phyloP scores from a whole-genome alignment of 2,113 vertebrate species.

The Platichthys flesus region DNA sequence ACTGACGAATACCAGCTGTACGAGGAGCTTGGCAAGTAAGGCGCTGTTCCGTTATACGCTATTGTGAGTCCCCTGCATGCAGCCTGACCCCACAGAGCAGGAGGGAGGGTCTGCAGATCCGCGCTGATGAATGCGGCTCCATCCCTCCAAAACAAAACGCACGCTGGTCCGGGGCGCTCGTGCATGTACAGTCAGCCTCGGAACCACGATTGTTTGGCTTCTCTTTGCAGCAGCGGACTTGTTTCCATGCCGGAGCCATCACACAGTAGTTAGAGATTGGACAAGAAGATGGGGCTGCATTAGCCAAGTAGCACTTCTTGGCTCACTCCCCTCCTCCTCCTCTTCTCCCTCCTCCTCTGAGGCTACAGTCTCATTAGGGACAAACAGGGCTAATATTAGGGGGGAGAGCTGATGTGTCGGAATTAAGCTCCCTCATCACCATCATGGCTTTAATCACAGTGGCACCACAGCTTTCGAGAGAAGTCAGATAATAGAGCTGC shows the following conservation, averaged over 20 bases:
- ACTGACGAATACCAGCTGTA: slow-evolving; percentile 95
- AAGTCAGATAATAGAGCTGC: slow-evolving; percentile 30
- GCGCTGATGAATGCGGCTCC: slow-evolving; percentile 43
- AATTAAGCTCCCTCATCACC: slow-evolving; percentile 41
- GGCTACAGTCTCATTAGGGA: slow-evolving; percentile 54
- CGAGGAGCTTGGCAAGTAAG: slow-evolving; percentile 98
- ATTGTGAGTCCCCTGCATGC: slow-evolving; percentile 29
- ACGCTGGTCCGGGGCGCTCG: slow-evolving; percentile 22
- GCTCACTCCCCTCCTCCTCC: background rate
- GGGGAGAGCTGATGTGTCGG: slow-evolving; percentile 29
- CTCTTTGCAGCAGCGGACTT: background rate
- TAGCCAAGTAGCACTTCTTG: slow-evolving; percentile 26
- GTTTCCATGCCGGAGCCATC: background rate
- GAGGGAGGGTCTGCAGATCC: slow-evolving; percentile 35
- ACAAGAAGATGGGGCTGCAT: slow-evolving; percentile 13
- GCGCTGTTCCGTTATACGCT: background rate
- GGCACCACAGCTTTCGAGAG: background rate
- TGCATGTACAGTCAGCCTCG: background rate
- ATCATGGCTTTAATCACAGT: slow-evolving; percentile 42
- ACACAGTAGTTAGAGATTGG: background rate
- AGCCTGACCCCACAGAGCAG: slow-evolving; percentile 5
- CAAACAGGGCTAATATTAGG: slow-evolving; percentile 33
- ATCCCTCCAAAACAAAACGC: slow-evolving; percentile 39
- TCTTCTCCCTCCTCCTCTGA: background rate
- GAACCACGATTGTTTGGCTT: rapidly evolving